Evolutionary conservation across 2,888 invertebrate genomes (phyloP), one percentile per base, ranked within the genome.

Genomic region (Alentia gelatinosa): DNA sequence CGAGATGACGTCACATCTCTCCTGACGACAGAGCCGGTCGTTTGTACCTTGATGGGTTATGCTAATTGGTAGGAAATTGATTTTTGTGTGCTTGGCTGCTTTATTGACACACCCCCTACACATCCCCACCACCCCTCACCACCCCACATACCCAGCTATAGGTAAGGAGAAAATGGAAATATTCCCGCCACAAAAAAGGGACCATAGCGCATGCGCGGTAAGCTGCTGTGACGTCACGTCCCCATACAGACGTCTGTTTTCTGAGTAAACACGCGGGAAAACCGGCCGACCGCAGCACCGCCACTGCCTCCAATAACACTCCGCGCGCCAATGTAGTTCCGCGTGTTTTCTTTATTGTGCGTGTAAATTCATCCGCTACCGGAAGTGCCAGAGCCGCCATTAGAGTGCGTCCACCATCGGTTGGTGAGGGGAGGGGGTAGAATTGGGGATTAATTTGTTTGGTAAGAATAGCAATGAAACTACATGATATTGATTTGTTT

Each of bases 31-130:
- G n/a, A n/a, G n/a, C n/a, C n/a, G n/a, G n/a, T n/a, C n/a, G n/a
- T n/a, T n/a, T n/a, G n/a, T n/a, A n/a, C n/a, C n/a, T n/a, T 56
- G n/a, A 56, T 56, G 56, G 56, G 56, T 56, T 56, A 56, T 56
- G 56, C 56, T 56, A 56, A 56, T 56, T 56, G 19, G n/a, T 12
- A 68, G 68, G n/a, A 68, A 68, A 68, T 68, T 68, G 68, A 68
- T 68, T 68, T 68, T 30, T 30, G 68, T 4, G 30, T 12, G 68
- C 68, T 26, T 68, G 47, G n/a, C 56, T 68, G 68, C 68, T 68
- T n/a, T 68, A 68, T 68, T 68, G n/a, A 68, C 68, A 68, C 68
- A 7, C 9, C 9, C 68, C 12, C 68, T n/a, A 56, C n/a, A 56
- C n/a, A 19, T 1, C 23, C 19, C 56, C n/a, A 56, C 56, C 56